phyloP scores from a whole-genome alignment of 2,888 invertebrate species.

The Protophormia terraenovae region DNA sequence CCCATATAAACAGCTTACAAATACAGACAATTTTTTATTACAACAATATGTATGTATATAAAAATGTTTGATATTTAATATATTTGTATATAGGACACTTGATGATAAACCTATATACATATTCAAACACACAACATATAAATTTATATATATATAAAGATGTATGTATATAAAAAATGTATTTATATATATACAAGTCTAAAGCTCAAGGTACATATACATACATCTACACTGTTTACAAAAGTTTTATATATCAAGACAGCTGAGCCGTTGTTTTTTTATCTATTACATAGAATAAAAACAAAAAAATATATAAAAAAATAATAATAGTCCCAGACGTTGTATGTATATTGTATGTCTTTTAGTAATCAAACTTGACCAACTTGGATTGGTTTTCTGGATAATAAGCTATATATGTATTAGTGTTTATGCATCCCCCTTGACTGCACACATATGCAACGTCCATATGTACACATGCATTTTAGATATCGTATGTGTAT shows the following conservation, averaged over 20 bases:
- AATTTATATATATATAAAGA: not conserved
- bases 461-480: too few species aligned
- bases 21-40: too few species aligned
- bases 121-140: not conserved
- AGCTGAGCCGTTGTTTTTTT: not conserved
- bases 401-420: not conserved
- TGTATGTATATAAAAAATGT: not conserved
- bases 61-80: too few species aligned
- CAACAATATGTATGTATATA: too few species aligned
- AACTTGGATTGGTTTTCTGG: not conserved
- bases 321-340: not conserved
- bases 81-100: too few species aligned
- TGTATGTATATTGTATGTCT: not conserved
- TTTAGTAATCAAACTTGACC: not conserved
- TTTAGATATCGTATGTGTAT: not conserved
- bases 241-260: not conserved
- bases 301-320: not conserved
- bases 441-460: not conserved
- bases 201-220: too few species aligned
- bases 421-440: not conserved
- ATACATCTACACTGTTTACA: too few species aligned
- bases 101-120: too few species aligned
- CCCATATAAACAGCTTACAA: too few species aligned
- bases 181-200: too few species aligned
- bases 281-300: not conserved